Evolutionary conservation across 2,797 vertebrate species (phyloP).

Genomic region (Apogon talboti): DNA sequence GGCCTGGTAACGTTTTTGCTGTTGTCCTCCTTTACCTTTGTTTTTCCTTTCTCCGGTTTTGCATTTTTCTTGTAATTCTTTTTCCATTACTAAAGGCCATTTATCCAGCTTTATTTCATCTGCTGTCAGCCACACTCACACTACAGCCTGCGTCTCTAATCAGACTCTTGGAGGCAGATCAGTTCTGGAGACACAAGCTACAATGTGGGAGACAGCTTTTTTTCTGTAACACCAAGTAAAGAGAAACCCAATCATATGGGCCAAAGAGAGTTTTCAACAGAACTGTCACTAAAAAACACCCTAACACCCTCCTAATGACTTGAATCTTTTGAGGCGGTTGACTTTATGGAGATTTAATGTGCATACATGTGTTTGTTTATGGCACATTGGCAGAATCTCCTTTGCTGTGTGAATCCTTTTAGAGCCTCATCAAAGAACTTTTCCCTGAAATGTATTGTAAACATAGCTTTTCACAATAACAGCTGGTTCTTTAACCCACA

Average conservation of each 20-base stretch:
- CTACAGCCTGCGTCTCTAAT: constrained; percentile 1
- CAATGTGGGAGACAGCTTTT: constrained; percentile 2
- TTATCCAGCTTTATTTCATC: constrained; percentile 22
- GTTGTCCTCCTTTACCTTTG: constrained; percentile 38
- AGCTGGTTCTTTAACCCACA: too few species aligned
- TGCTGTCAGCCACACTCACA: constrained; percentile 13
- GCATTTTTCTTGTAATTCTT: constrained; percentile 13
- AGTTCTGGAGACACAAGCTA: background rate
- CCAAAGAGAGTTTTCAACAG: background rate
- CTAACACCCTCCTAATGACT: too few species aligned
- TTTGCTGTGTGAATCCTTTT: too few species aligned
- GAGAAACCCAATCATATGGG: background rate
- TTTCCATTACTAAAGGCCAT: constrained; percentile 12
- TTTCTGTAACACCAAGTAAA: background rate
- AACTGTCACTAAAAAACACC: background rate
- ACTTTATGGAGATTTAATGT: too few species aligned
- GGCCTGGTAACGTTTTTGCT: constrained; percentile 15
- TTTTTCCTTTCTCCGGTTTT: constrained; percentile 8
- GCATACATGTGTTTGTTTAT: too few species aligned
- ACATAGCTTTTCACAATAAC: too few species aligned
- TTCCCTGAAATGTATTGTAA: too few species aligned
- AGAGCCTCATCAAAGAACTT: too few species aligned
- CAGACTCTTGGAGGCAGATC: background rate
- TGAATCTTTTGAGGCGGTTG: too few species aligned
- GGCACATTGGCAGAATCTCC: too few species aligned